phyloP scores from a whole-genome alignment of 2,888 invertebrate genomes.

The Isoperla grammatica region DNA sequence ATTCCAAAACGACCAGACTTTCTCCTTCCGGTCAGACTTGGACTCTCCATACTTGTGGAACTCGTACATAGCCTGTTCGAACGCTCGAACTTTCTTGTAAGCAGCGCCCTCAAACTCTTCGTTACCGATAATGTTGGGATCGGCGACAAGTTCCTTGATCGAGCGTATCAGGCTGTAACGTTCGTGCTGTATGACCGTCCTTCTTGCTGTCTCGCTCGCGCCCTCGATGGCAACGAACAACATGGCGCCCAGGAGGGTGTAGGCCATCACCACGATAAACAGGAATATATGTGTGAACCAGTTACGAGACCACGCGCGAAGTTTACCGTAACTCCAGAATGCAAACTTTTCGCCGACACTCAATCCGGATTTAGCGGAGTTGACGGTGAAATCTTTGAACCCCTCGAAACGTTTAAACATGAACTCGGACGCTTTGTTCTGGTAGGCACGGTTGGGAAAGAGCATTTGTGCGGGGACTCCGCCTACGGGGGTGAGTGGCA shows the following conservation, averaged over 20 bases:
- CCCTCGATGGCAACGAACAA: conserved; percentile 76
- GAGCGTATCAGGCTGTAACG: conserved; percentile 38
- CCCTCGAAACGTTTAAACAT: conserved; percentile 73
- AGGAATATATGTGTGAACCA: conserved; percentile 91
- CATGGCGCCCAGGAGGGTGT: conserved; percentile 75
- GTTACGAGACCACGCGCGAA: conserved; percentile 67
- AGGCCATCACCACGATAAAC: conserved; percentile 66
- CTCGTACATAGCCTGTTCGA: conserved; percentile 51
- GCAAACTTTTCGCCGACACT: conserved; percentile 79
- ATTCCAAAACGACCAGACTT: conserved; percentile 78
- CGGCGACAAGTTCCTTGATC: conserved; percentile 41
- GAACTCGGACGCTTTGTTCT: conserved; percentile 67
- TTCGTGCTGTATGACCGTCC: conserved; percentile 20
- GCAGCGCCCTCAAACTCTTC: conserved; percentile 48
- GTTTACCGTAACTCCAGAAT: conserved; percentile 59
- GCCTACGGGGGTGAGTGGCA: conserved; percentile 43
- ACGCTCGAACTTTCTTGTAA: conserved; percentile 45
- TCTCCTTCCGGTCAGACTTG: conserved; percentile 41
- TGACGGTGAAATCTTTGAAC: conserved; percentile 68
- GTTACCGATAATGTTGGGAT: no score
- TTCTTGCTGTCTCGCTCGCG: conserved; percentile 41
- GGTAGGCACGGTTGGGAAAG: conserved; percentile 45
- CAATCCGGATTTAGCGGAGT: conserved; percentile 67
- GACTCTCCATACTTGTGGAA: conserved; percentile 44
- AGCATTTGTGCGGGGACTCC: conserved; percentile 25